A percentile compares a stretch with the other conserved stretches of the same genome.
Evolutionary conservation across 2,113 vertebrate genomes (phyloP).

Genomic region (Vanacampus margaritifer): DNA sequence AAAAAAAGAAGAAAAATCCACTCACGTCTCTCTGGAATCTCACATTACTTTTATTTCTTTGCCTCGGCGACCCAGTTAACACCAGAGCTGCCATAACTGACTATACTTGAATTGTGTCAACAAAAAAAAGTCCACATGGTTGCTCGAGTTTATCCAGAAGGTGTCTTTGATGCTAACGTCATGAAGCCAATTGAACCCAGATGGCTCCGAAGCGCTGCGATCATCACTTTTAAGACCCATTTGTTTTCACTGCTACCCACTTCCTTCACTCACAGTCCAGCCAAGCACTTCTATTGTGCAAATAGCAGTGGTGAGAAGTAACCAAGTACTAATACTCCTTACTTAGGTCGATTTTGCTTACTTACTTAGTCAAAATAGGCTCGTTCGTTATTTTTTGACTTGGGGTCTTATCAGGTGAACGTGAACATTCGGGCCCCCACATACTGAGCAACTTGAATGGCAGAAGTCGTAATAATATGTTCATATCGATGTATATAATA

Average conservation of each 20-base stretch:
- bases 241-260: constrained; percentile 55
- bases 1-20: constrained; percentile 71
- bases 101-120: constrained; percentile 17
- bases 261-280: constrained; percentile 40
- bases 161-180: constrained; percentile 49
- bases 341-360: not conserved
- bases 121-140: constrained; percentile 7
- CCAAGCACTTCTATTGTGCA: constrained; percentile 39
- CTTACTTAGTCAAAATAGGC: not conserved
- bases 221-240: constrained; percentile 34
- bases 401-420: too few species aligned
- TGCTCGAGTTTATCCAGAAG: constrained; percentile 29
- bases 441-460: too few species aligned
- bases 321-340: constrained; percentile 39
- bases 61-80: not conserved
- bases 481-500: too few species aligned
- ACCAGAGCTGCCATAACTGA: not conserved
- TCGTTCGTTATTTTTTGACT: too few species aligned
- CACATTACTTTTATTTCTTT: constrained; percentile 43
- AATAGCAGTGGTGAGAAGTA: constrained; percentile 8
- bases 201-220: constrained; percentile 39
- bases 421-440: too few species aligned
- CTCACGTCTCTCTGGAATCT: constrained; percentile 53
- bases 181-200: constrained; percentile 49
- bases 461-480: too few species aligned